phyloP scores from a whole-genome alignment of 2,888 invertebrate genomes.

The Diarsia brunnea region DNA sequence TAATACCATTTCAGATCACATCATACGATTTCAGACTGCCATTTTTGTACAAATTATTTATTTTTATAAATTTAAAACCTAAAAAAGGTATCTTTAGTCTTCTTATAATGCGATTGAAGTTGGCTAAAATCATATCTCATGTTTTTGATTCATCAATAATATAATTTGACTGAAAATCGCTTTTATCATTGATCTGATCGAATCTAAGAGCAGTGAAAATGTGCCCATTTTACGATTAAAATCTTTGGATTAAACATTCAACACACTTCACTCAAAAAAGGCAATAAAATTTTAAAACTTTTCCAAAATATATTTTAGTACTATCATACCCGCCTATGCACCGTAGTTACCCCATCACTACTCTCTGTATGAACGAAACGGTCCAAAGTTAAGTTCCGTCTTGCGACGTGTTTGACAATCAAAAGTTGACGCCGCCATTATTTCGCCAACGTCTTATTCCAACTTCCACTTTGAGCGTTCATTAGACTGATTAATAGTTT shows the following conservation, averaged over 20 bases:
- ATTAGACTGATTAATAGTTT: constrained; percentile 56
- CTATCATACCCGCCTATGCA: not conserved
- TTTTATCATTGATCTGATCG: not conserved
- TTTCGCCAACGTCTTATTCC: constrained; percentile 79
- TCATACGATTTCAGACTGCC: not conserved
- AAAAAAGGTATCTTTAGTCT: fast-evolving
- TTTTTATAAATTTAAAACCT: not conserved
- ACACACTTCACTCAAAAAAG: not conserved
- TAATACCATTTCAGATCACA: not conserved
- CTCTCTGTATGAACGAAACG: constrained; percentile 72
- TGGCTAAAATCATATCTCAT: not conserved
- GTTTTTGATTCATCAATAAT: not conserved
- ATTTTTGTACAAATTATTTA: not conserved
- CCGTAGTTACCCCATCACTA: constrained; percentile 65
- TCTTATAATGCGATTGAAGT: not conserved
- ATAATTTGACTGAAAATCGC: not conserved
- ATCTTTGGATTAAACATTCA: not conserved
- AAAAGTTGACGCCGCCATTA: constrained; percentile 82
- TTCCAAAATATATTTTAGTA: not conserved
- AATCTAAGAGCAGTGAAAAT: not conserved
- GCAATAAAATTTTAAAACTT: no score
- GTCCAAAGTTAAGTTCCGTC: constrained; percentile 79
- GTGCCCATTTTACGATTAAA: not conserved
- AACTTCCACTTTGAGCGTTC: constrained; percentile 62
- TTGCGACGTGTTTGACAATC: constrained; percentile 85